Evolutionary conservation across 1,140 invertebrate species (phyloP).

Genomic region (Caenorhabditis latens): DNA sequence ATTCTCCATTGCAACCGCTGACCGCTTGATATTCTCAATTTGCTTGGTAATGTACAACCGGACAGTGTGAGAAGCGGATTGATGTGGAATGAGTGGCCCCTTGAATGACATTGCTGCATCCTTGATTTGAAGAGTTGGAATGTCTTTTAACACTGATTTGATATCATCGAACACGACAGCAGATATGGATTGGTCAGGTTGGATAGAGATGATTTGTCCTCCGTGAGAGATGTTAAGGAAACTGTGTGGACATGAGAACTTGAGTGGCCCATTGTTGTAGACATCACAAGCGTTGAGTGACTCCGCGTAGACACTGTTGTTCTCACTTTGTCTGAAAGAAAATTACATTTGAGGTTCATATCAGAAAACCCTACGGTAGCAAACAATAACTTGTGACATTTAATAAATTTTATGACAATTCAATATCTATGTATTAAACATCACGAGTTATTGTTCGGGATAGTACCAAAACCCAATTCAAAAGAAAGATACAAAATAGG

Average conservation of each 20-base stretch:
- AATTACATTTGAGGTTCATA: neutral
- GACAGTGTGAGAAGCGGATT: slow-evolving; percentile 54
- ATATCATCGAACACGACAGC: slow-evolving; percentile 55
- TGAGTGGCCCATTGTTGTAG: slow-evolving; percentile 51
- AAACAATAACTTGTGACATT: neutral
- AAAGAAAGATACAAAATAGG: too few relatives aligned
- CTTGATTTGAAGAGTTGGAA: slow-evolving; percentile 24
- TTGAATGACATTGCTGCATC: slow-evolving; percentile 59
- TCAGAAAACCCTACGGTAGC: neutral
- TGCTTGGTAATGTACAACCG: slow-evolving; percentile 60
- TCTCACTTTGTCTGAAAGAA: slow-evolving; percentile 34
- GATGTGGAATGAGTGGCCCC: slow-evolving; percentile 52
- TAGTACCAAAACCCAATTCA: too few relatives aligned
- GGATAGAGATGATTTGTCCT: slow-evolving; percentile 57
- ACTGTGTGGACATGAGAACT: slow-evolving; percentile 55
- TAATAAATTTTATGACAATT: too few relatives aligned
- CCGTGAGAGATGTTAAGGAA: slow-evolving; percentile 56
- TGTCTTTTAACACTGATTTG: slow-evolving; percentile 27
- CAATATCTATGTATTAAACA: too few relatives aligned
- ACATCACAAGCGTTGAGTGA: slow-evolving; percentile 10
- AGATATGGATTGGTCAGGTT: slow-evolving; percentile 47
- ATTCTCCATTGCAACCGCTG: slow-evolving; percentile 54
- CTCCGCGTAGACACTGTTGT: slow-evolving; percentile 9
- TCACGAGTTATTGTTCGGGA: too few relatives aligned
- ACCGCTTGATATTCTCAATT: slow-evolving; percentile 51